Conservation (phyloP, 1,140 invertebrate genomes). For the Euwallacea similis region DNA sequence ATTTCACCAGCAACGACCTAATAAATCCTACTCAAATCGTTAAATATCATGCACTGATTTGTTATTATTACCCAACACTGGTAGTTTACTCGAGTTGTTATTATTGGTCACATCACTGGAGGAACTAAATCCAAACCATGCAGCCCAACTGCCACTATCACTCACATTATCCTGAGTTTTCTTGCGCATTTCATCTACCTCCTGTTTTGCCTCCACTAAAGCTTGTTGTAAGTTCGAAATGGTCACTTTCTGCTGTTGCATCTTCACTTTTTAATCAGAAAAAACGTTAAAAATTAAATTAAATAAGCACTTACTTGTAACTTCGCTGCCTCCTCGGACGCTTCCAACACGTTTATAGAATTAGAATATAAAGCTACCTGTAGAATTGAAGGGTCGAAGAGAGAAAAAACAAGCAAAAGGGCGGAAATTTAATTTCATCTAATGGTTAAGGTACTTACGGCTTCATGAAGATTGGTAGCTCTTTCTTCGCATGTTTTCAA, state of each 20-base stretch:
- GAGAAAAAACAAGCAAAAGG: constrained; percentile 22
- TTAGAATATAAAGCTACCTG: constrained; percentile 50
- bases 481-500: constrained; percentile 44
- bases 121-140: constrained; percentile 45
- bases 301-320: constrained; percentile 17
- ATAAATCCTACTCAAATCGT: neutral
- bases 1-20: too few relatives aligned
- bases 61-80: constrained; percentile 4
- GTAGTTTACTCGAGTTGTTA: constrained; percentile 33
- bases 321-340: constrained; percentile 41
- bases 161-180: constrained; percentile 49
- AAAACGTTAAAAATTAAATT: constrained; percentile 15
- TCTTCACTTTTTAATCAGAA: constrained; percentile 35
- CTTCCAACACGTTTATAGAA: constrained; percentile 49
- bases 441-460: constrained; percentile 39
- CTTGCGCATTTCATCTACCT: constrained; percentile 45
- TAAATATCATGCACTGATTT: constrained; percentile 50
- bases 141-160: constrained; percentile 45
- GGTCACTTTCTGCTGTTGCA: constrained; percentile 47
- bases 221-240: constrained; percentile 49
- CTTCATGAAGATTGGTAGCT: constrained; percentile 47
- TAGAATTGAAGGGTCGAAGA: constrained; percentile 13
- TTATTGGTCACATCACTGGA: constrained; percentile 38
- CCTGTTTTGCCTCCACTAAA: constrained; percentile 47
- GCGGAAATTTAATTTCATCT: neutral